Evolutionary conservation across 2,888 invertebrate genomes (phyloP).

Genomic region (Macroteleia sp.): DNA sequence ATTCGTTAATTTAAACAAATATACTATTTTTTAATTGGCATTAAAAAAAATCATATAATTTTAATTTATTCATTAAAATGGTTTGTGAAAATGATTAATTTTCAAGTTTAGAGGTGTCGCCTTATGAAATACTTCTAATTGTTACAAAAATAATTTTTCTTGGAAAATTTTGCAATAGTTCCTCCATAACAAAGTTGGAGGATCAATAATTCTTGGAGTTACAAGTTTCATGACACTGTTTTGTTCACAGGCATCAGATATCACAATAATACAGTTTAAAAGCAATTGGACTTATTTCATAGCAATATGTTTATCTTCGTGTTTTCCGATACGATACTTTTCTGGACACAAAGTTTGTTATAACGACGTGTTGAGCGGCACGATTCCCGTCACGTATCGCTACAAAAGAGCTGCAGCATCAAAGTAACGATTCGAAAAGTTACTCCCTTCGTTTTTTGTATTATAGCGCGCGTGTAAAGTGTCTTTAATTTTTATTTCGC

Average conservation of each 20-base stretch:
- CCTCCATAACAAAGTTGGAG: not conserved
- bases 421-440: constrained; percentile 31
- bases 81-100: too few species aligned
- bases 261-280: not conserved
- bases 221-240: constrained; percentile 14
- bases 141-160: too few species aligned
- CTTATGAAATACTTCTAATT: too few species aligned
- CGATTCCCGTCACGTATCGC: constrained; percentile 46
- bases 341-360: constrained; percentile 31
- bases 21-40: too few species aligned
- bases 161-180: too few species aligned
- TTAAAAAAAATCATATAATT: too few species aligned
- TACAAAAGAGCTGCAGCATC: constrained; percentile 20
- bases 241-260: too few species aligned
- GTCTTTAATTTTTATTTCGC: constrained; percentile 11
- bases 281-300: constrained; percentile 9
- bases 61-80: too few species aligned
- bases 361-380: constrained; percentile 22
- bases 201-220: too few species aligned
- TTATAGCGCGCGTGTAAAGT: constrained; percentile 3
- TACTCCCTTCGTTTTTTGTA: constrained; percentile 1
- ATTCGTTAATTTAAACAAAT: too few species aligned
- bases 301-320: constrained; percentile 15
- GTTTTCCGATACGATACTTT: constrained; percentile 22
- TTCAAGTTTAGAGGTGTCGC: too few species aligned